Conservation (phyloP, 2,888 invertebrate genomes). For the Leptopilina syphax region DNA sequence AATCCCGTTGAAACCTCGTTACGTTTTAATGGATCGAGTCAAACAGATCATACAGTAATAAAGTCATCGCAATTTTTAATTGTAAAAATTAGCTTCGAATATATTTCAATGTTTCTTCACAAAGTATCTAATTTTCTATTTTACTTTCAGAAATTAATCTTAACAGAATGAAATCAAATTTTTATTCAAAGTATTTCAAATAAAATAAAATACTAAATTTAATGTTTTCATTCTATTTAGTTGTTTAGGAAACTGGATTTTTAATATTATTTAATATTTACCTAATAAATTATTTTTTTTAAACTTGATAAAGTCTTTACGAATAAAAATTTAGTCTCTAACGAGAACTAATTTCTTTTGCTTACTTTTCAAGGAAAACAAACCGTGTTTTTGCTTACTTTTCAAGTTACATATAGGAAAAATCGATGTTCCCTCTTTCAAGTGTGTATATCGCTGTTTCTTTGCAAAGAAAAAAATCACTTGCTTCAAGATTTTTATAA, state of each 20-base stretch:
- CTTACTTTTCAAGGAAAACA: constrained; percentile 17
- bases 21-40: constrained; percentile 18
- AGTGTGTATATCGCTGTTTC: neutral
- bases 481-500: no score
- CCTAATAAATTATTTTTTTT: no score
- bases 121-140: no score
- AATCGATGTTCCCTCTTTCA: constrained; percentile 1
- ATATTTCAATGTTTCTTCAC: no score
- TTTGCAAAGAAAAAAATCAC: neutral
- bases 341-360: constrained; percentile 15
- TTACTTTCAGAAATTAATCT: no score
- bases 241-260: no score
- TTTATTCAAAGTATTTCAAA: no score
- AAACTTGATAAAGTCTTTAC: neutral
- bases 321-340: constrained; percentile 6
- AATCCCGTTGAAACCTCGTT: constrained; percentile 9
- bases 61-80: constrained; percentile 12
- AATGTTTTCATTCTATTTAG: no score
- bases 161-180: no score
- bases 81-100: neutral
- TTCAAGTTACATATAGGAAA: constrained; percentile 11
- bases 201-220: no score
- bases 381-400: constrained; percentile 4
- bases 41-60: constrained; percentile 15
- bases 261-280: no score